phyloP scores from a whole-genome alignment of 2,797 vertebrate species.

The Peromyscus aztecus region DNA sequence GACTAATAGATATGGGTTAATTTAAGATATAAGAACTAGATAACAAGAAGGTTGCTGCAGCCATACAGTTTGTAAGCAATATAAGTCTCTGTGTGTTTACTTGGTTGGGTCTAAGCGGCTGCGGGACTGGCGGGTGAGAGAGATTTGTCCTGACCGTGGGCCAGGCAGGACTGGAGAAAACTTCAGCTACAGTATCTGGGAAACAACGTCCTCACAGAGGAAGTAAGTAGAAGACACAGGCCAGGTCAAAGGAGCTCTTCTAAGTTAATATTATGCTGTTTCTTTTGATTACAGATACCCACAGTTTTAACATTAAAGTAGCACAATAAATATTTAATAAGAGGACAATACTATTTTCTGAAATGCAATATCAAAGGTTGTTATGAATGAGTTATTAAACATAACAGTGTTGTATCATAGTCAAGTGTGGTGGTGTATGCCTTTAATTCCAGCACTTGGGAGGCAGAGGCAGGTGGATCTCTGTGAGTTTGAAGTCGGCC shows the following conservation, averaged over 20 bases:
- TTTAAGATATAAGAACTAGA: too few species aligned
- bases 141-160: too few species aligned
- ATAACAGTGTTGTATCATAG: neutral
- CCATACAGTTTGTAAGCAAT: too few species aligned
- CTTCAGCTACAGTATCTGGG: neutral
- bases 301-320: neutral
- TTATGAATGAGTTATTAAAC: conserved; percentile 57
- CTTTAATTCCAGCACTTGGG: neutral
- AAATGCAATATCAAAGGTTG: neutral
- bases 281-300: conserved; percentile 17
- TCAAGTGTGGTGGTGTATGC: neutral
- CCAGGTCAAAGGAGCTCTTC: conserved; percentile 31
- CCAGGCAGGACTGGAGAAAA: too few species aligned
- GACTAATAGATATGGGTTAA: too few species aligned
- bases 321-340: conserved; percentile 55
- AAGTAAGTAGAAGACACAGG: neutral
- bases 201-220: conserved; percentile 27
- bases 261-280: neutral
- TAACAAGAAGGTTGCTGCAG: too few species aligned
- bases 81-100: too few species aligned
- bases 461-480: neutral
- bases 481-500: neutral
- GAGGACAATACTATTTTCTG: conserved; percentile 53
- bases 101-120: too few species aligned
- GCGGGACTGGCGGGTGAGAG: too few species aligned